Conservation (phyloP, 2,113 vertebrate genomes). For the Nipponia nippon region DNA sequence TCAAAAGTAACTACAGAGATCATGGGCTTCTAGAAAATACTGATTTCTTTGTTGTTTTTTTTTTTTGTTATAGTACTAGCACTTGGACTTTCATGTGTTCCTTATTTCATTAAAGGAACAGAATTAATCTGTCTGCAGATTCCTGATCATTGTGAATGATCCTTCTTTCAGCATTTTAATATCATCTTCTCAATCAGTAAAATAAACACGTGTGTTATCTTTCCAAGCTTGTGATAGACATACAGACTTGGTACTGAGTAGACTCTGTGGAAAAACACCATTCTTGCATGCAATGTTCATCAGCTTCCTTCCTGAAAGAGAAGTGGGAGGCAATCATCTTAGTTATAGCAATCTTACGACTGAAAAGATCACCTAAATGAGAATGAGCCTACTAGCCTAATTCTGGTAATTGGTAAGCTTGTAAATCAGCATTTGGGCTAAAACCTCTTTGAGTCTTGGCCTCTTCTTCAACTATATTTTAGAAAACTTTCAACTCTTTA, state of each 20-base stretch:
- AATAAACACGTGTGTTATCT: neutral
- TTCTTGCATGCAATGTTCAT: neutral
- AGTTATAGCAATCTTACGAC: accelerated
- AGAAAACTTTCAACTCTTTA: neutral
- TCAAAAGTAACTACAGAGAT: neutral
- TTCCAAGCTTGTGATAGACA: neutral
- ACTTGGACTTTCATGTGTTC: neutral
- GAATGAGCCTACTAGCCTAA: neutral
- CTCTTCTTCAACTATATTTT: neutral
- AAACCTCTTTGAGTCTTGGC: neutral
- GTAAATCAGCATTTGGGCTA: neutral
- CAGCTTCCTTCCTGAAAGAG: neutral
- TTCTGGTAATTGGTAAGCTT: neutral
- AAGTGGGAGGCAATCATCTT: neutral
- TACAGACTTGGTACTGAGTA: neutral
- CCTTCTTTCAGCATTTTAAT: neutral
- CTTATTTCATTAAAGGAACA: neutral
- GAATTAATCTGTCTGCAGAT: neutral
- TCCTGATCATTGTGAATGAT: neutral
- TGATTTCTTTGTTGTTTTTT: neutral
- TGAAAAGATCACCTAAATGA: neutral
- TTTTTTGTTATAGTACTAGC: neutral
- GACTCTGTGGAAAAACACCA: neutral
- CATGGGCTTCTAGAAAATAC: neutral
- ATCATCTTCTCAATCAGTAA: neutral